phyloP scores from a whole-genome alignment of 2,113 vertebrate genomes.

The Entelurus aequoreus region DNA sequence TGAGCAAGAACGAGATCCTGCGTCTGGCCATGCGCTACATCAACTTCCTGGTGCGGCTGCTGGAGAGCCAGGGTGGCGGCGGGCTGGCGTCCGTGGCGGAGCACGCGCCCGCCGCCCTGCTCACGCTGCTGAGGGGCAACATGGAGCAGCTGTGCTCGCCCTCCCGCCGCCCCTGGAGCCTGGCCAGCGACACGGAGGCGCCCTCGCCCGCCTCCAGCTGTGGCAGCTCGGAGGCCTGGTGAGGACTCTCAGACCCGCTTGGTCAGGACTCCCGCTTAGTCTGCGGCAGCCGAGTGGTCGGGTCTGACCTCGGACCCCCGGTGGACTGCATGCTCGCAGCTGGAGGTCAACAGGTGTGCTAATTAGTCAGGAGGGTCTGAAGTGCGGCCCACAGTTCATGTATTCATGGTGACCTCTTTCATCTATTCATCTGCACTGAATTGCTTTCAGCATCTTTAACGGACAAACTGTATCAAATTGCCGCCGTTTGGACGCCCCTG shows the following conservation, averaged over 20 bases:
- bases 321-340: background rate
- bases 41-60: constrained; percentile 89
- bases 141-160: constrained; percentile 70
- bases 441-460: no score
- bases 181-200: constrained; percentile 71
- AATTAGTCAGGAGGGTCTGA: no score
- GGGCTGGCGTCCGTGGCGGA: constrained; percentile 62
- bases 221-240: constrained; percentile 72
- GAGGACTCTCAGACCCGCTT: constrained; percentile 15
- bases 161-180: constrained; percentile 67
- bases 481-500: no score
- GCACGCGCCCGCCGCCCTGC: constrained; percentile 64
- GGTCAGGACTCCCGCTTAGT: background rate
- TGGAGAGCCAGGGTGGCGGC: constrained; percentile 82
- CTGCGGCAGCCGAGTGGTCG: no score
- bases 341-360: no score
- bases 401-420: no score
- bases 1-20: constrained; percentile 98
- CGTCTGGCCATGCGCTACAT: constrained; percentile 97
- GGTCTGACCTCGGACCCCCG: constrained; percentile 2
- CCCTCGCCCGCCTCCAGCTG: constrained; percentile 77
- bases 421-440: no score
- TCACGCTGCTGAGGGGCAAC: constrained; percentile 72
- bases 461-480: no score
- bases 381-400: no score